These are phyloP conservation scores for Yponomeuta cagnagella DNA, from an alignment of 2,888 invertebrate species.

Conservation along the genomic window DNA sequence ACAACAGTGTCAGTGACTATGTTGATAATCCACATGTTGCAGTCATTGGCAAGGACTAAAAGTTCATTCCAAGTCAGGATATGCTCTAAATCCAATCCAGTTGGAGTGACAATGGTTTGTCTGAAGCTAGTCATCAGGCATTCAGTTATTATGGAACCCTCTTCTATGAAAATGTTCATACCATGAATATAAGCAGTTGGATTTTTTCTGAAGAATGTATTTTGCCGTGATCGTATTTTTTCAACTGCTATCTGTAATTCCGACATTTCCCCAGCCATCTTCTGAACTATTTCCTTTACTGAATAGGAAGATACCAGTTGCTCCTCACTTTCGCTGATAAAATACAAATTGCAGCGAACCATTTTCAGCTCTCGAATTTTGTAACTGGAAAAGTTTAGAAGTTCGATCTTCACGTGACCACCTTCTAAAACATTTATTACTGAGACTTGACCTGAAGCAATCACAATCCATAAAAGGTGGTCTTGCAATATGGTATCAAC, in stretches of 20 bases:
- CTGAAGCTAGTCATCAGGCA: constrained; percentile 48
- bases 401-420: constrained; percentile 32
- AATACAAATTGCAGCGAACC: constrained; percentile 31
- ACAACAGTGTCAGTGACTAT: constrained; percentile 35
- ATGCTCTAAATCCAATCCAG: constrained; percentile 29
- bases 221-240: constrained; percentile 28
- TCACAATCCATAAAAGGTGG: constrained; percentile 47
- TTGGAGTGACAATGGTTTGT: constrained; percentile 31
- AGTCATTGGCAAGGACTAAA: constrained; percentile 36
- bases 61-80: constrained; percentile 44
- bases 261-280: constrained; percentile 30
- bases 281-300: constrained; percentile 32
- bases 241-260: constrained; percentile 36
- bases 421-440: constrained; percentile 39
- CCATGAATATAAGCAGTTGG: constrained; percentile 31
- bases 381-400: constrained; percentile 37
- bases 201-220: constrained; percentile 18
- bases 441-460: constrained; percentile 44
- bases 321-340: constrained; percentile 57
- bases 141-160: constrained; percentile 31
- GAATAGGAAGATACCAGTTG: constrained; percentile 33
- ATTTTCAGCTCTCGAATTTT: constrained; percentile 39
- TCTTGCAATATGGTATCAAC: constrained; percentile 38
- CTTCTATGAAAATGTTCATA: constrained; percentile 34
- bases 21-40: constrained; percentile 51